Evolutionary conservation across 2,113 vertebrate genomes (phyloP), one percentile per base, ranked within the genome.

Genomic region (Piprites chloris): DNA sequence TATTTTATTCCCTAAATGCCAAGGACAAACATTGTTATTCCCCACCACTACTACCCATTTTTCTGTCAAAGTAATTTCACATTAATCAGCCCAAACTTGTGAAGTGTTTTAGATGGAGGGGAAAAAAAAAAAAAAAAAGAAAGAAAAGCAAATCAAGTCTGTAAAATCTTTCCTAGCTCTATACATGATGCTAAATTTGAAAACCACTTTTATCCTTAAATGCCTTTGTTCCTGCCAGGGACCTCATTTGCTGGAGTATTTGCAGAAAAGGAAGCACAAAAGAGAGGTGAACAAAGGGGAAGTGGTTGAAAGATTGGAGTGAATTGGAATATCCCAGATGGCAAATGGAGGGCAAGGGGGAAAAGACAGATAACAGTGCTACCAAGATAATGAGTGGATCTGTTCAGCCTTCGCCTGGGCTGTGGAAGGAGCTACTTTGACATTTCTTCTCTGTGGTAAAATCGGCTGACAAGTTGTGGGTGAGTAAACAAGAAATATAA

Each of bases 221-320:
- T 16, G 90, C 61, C 49, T 86, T 94, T 94, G 68, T 92, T 96
- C 82, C 68, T 95, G 72, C 49, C 16, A 14, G 62, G 26, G 53
- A 95, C 58, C 86, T 96, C 80, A 89, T 92, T 93, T 96, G 65
- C 65, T 58, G 61, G 52, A 85, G 47, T 89, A 68, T 95, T 96
- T 93, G 88, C 79, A 92, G 76, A 81, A 86, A 74, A 79, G 56
- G 93, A 63, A 88, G 78, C 47, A 93, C 75, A 96, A 95, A 95
- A 72, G 76, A 59, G 85, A 94, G 76, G 90, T 96, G 95, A 97
- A 96, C 88, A 96, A 96, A 96, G 93, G 83, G 83, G 90, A 97
- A 96, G 85, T 72, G 79, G 83, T 68, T 93, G 68, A 87, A 88
- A 88, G 87, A 91, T 71, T 5, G 6, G 68, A 92, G 49, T 78